These are phyloP conservation scores for Etheostoma cragini DNA, from an alignment of 2,113 vertebrate species.

Conservation along the genomic window DNA sequence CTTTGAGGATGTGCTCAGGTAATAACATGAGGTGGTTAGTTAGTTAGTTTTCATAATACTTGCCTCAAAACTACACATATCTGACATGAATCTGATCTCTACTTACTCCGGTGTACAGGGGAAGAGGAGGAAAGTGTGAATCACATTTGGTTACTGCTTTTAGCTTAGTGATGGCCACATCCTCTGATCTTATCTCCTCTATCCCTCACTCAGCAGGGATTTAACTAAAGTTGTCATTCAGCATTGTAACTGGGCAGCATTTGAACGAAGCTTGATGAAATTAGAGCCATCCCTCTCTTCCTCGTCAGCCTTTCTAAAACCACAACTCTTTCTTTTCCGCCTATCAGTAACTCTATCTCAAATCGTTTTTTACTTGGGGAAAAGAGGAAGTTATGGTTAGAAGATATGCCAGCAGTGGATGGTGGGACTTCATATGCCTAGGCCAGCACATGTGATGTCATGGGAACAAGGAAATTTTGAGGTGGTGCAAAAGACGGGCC, in stretches of 20 bases:
- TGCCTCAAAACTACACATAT: not conserved
- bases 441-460: constrained; percentile 35
- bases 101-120: not conserved
- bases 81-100: not conserved
- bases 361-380: constrained; percentile 35
- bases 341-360: constrained; percentile 33
- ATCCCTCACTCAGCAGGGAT: constrained; percentile 55
- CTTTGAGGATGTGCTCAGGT: not conserved
- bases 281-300: constrained; percentile 49
- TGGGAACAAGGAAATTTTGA: constrained; percentile 27
- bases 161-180: constrained; percentile 27
- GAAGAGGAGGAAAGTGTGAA: not conserved
- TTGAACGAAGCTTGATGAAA: constrained; percentile 61
- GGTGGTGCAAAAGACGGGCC: constrained; percentile 31
- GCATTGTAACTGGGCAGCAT: constrained; percentile 34
- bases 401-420: constrained; percentile 36
- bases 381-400: constrained; percentile 21
- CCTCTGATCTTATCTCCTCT: constrained; percentile 48
- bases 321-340: constrained; percentile 45
- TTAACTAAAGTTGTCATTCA: constrained; percentile 52
- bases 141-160: not conserved
- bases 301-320: constrained; percentile 63
- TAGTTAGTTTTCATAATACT: not conserved
- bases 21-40: not conserved
- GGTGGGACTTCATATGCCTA: constrained; percentile 14